phyloP scores from a whole-genome alignment of 2,113 vertebrate species.

The Nematolebias whitei region DNA sequence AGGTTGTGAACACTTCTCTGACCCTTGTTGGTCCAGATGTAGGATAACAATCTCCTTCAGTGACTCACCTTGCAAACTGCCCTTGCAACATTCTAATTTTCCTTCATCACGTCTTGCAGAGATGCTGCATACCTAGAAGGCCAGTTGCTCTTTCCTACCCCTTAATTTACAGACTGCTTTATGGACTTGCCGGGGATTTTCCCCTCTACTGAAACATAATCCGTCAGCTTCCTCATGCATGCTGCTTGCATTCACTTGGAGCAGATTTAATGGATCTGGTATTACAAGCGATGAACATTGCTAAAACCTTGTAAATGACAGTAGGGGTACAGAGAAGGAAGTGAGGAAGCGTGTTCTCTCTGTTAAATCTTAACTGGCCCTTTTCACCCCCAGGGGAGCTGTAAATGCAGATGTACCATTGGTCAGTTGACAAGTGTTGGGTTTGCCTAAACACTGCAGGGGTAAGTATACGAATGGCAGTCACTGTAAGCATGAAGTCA shows the following conservation, averaged over 20 bases:
- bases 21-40: slow-evolving; percentile 38
- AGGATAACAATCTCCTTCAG: slow-evolving; percentile 19
- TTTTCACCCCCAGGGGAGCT: slow-evolving; percentile 40
- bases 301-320: slow-evolving; percentile 59
- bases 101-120: slow-evolving; percentile 23
- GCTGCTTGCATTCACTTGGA: slow-evolving; percentile 71
- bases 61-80: slow-evolving; percentile 41
- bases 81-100: slow-evolving; percentile 27
- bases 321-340: slow-evolving; percentile 28
- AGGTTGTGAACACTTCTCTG: background rate
- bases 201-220: slow-evolving; percentile 56
- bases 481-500: slow-evolving; percentile 59
- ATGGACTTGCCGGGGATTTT: slow-evolving; percentile 61
- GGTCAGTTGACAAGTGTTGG: slow-evolving; percentile 20
- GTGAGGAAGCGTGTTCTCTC: slow-evolving; percentile 31
- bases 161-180: slow-evolving; percentile 56
- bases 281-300: slow-evolving; percentile 67
- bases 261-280: slow-evolving; percentile 52
- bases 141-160: slow-evolving; percentile 25
- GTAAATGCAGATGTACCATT: slow-evolving; percentile 37
- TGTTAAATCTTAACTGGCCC: slow-evolving; percentile 16
- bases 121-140: slow-evolving; percentile 24
- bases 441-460: slow-evolving; percentile 51
- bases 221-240: slow-evolving; percentile 47
- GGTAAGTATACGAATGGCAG: slow-evolving; percentile 51